Evolutionary conservation across 2,888 invertebrate species (phyloP), one percentile per base, ranked within the genome.

Genomic region (Lutraria lutraria): DNA sequence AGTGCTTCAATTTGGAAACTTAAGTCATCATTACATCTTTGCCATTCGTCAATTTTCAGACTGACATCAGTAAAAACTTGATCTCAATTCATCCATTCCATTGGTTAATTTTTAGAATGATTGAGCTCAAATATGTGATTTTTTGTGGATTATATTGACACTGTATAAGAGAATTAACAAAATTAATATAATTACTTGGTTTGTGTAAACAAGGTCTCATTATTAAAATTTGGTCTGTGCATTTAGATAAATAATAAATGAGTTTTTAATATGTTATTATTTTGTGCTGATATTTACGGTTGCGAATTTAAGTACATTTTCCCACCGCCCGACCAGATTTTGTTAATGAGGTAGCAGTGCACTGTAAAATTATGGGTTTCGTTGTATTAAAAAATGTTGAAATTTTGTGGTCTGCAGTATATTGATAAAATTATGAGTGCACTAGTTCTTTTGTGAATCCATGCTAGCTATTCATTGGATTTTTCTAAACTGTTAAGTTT

Each of bases 391-490:
- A 76, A 12, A 31, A 34, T 31, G 34, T 25, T 16, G 34, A 76
- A 76, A 13, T 76, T 31, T 31, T 76, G 12, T 76, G 12, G 25
- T 31, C 63, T 68, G 63, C n/a, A n/a, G n/a, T 25, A 68, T 68
- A 68, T 68, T 68, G n/a, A 68, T 68, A 12, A 68, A 68, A 68
- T 68, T 68, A 68, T 68, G n/a, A 25, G 12, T 68, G 63, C 63
- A 68, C 63, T 25, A 25, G 2, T 68, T 21, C 25, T 68, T 63
- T 68, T 25, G 63, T 68, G 25, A 68, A 68, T 25, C 63, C 21
- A 68, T 13, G 25, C 25, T 68, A 25, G 12, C 25, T 25, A 68
- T n/a, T 68, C 63, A 25, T 25, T 68, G 63, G 25, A 68, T 25
- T 25, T 25, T n/a, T 25, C 12, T 25, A 4, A 25, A n/a, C 1